A percentile compares a stretch with the other conserved stretches of the same genome.
These are phyloP conservation scores for Catocala nupta DNA, from an alignment of 2,888 invertebrate species.

Conservation along the genomic window DNA sequence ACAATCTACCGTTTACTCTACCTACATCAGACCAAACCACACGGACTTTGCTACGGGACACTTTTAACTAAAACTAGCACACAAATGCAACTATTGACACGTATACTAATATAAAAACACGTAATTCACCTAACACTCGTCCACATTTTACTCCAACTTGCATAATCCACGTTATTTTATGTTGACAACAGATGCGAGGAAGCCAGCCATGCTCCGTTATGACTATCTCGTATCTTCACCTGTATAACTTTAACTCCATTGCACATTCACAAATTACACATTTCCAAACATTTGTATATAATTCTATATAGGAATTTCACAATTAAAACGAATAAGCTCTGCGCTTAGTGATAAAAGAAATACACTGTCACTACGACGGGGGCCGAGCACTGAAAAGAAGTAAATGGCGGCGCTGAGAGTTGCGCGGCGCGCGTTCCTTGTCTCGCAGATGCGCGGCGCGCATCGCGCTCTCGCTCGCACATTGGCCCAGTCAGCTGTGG, in stretches of 20 bases:
- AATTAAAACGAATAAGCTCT: slow-evolving; percentile 76
- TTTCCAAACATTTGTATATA: slow-evolving; percentile 69
- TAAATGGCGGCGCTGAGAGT: slow-evolving; percentile 80
- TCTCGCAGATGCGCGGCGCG: slow-evolving; percentile 51
- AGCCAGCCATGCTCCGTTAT: slow-evolving; percentile 75
- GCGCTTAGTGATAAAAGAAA: slow-evolving; percentile 69
- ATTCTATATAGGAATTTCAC: slow-evolving; percentile 79
- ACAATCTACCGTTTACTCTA: slow-evolving; percentile 24
- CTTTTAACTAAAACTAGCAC: slow-evolving; percentile 47
- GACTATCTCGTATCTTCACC: slow-evolving; percentile 61
- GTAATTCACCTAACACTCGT: slow-evolving; percentile 81
- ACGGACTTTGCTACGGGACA: slow-evolving; percentile 20
- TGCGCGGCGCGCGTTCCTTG: slow-evolving; percentile 72
- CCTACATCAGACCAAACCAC: slow-evolving; percentile 18
- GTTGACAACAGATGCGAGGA: slow-evolving; percentile 81
- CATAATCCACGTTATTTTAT: slow-evolving; percentile 85
- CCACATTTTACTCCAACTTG: slow-evolving; percentile 83
- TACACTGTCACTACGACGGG: slow-evolving; percentile 82
- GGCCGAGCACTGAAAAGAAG: slow-evolving; percentile 81
- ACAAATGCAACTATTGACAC: slow-evolving; percentile 47
- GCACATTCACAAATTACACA: slow-evolving; percentile 66
- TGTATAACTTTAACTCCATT: slow-evolving; percentile 65
- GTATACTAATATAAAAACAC: slow-evolving; percentile 54
- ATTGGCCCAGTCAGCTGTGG: slow-evolving; percentile 83
- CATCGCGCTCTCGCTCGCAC: slow-evolving; percentile 67